Evolutionary conservation across 2,888 invertebrate genomes (phyloP).

Genomic region (Theretra japonica): DNA sequence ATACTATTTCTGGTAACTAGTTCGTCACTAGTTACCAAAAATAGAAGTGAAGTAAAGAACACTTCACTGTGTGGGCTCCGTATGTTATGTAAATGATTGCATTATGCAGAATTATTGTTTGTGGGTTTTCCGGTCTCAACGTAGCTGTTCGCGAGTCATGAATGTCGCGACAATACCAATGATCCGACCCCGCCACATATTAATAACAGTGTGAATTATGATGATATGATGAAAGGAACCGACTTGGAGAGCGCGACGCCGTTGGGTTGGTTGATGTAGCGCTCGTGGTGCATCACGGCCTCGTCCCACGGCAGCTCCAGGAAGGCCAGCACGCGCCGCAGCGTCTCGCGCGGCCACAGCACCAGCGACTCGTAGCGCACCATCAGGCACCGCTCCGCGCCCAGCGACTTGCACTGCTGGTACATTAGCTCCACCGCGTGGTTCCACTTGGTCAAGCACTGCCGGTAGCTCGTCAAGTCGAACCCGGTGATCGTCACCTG

Average conservation of each 20-base stretch:
- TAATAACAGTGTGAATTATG: too few species aligned
- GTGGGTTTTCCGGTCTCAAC: too few species aligned
- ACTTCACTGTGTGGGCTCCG: too few species aligned
- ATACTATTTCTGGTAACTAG: too few species aligned
- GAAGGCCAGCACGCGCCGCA: slow-evolving; percentile 94
- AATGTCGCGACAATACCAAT: too few species aligned
- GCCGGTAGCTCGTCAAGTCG: slow-evolving; percentile 96
- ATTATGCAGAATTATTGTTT: too few species aligned
- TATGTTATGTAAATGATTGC: too few species aligned
- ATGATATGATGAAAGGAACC: slow-evolving; percentile 52
- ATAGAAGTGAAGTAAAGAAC: too few species aligned
- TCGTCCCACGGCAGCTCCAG: slow-evolving; percentile 97
- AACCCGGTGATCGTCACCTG: slow-evolving; percentile 93
- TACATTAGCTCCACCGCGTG: slow-evolving; percentile 97
- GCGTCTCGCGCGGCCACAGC: slow-evolving; percentile 94
- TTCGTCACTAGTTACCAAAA: too few species aligned
- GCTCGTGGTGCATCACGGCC: slow-evolving; percentile 98
- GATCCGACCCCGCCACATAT: too few species aligned
- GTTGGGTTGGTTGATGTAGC: slow-evolving; percentile 97
- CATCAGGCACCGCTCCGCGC: slow-evolving; percentile 91
- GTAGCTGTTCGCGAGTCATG: too few species aligned
- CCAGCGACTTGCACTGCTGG: slow-evolving; percentile 94
- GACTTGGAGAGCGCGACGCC: slow-evolving; percentile 98
- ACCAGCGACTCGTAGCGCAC: slow-evolving; percentile 99
- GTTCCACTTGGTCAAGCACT: slow-evolving; percentile 99